phyloP scores from a whole-genome alignment of 2,797 vertebrate genomes.

The Notolepis coatsorum region DNA sequence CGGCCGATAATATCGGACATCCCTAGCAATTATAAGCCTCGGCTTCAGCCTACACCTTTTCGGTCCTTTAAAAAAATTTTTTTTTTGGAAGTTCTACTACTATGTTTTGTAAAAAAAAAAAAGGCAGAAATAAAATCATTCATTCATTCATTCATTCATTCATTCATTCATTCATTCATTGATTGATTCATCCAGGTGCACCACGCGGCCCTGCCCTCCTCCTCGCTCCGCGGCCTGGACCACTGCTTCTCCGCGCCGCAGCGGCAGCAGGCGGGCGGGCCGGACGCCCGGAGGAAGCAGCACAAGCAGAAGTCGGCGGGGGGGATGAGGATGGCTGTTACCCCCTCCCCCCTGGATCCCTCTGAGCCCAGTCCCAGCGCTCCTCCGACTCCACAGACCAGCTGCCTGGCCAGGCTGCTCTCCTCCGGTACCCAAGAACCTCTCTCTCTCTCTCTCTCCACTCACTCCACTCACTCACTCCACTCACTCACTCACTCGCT shows the following conservation, averaged over 20 bases:
- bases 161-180: too few relatives aligned
- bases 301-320: slow-evolving; percentile 74
- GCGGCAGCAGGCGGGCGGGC: slow-evolving; percentile 59
- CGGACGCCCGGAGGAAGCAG: slow-evolving; percentile 57
- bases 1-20: too few relatives aligned
- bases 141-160: too few relatives aligned
- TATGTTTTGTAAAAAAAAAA: too few relatives aligned
- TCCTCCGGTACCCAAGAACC: slow-evolving; percentile 71
- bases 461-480: too few relatives aligned
- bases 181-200: too few relatives aligned
- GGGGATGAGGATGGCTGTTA: slow-evolving; percentile 45
- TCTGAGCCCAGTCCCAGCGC: slow-evolving; percentile 19
- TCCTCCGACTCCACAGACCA: slow-evolving; percentile 63
- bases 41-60: too few relatives aligned
- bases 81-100: too few relatives aligned
- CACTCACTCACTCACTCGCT: neutral
- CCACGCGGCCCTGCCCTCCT: slow-evolving; percentile 52
- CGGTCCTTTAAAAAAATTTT: too few relatives aligned
- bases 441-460: slow-evolving; percentile 47
- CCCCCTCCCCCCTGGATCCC: slow-evolving; percentile 24
- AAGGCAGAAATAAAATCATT: too few relatives aligned
- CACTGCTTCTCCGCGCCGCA: slow-evolving; percentile 74
- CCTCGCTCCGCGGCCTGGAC: slow-evolving; percentile 11
- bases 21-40: too few relatives aligned
- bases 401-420: slow-evolving; percentile 88